phyloP scores from a whole-genome alignment of 2,113 vertebrate species.

The Anhinga rufa region DNA sequence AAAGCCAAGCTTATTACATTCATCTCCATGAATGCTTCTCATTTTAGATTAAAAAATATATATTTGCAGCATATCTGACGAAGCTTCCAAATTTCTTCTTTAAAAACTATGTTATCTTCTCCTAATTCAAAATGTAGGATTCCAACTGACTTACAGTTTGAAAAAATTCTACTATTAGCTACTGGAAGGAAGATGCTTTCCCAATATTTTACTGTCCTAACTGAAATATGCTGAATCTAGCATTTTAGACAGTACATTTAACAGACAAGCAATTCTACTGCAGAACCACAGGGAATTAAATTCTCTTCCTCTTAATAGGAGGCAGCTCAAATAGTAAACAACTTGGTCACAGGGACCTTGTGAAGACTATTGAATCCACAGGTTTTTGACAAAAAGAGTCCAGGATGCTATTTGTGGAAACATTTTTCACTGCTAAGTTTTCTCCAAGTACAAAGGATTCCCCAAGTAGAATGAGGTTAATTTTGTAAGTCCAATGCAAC shows the following conservation, averaged over 20 bases:
- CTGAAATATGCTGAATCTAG: not conserved
- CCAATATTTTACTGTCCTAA: not conserved
- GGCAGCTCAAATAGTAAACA: not conserved
- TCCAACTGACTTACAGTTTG: not conserved
- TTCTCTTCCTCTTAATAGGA: not conserved
- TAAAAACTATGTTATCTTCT: not conserved
- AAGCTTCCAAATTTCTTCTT: not conserved
- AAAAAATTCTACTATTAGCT: not conserved
- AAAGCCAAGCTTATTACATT: not conserved
- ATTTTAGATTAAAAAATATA: not conserved
- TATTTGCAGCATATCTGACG: not conserved
- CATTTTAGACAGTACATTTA: not conserved
- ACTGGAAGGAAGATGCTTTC: not conserved
- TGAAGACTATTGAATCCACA: not conserved
- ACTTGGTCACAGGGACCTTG: not conserved
- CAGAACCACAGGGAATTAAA: not conserved
- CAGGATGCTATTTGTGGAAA: not conserved
- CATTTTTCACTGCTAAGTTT: not conserved
- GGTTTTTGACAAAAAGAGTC: not conserved
- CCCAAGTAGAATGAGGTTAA: not conserved
- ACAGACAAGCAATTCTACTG: not conserved
- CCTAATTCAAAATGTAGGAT: not conserved
- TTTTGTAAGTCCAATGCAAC: not conserved
- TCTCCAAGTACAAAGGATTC: not conserved
- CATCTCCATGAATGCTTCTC: not conserved